phyloP scores from a whole-genome alignment of 1,140 invertebrate genomes.

The Triops longicaudatus region DNA sequence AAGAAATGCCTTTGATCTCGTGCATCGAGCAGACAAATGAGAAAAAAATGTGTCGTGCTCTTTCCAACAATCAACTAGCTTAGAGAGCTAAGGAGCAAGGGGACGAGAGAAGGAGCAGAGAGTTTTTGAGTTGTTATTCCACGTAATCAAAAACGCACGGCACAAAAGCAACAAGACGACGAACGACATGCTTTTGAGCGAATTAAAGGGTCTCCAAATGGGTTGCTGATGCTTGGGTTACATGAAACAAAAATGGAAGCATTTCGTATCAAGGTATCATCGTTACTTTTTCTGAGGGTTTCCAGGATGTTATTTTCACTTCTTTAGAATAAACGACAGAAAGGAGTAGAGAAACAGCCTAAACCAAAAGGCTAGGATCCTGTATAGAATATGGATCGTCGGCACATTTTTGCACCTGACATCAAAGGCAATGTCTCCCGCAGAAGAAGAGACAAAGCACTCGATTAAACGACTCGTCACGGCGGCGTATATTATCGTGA shows the following conservation, averaged over 20 bases:
- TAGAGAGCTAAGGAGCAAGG: background rate
- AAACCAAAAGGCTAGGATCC: background rate
- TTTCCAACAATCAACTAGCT: background rate
- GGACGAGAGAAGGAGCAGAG: background rate
- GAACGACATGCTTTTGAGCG: background rate
- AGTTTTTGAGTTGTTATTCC: background rate
- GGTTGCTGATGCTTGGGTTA: background rate
- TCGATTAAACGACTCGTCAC: background rate
- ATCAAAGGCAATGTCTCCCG: background rate
- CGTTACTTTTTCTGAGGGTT: background rate
- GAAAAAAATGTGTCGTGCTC: conserved; percentile 8
- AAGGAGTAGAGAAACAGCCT: background rate
- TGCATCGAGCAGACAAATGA: conserved; percentile 11
- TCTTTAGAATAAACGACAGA: background rate
- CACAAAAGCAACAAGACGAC: background rate
- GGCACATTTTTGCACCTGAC: conserved; percentile 4
- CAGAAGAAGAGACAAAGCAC: background rate
- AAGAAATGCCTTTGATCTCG: background rate
- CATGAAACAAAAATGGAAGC: background rate
- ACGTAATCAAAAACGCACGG: background rate
- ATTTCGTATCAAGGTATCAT: background rate
- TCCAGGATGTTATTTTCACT: background rate
- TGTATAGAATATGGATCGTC: background rate
- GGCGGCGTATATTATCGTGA: background rate
- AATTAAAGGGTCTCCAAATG: background rate